Evolutionary conservation across 1,140 invertebrate genomes (phyloP).

Genomic region (Penaeus vannamei): DNA sequence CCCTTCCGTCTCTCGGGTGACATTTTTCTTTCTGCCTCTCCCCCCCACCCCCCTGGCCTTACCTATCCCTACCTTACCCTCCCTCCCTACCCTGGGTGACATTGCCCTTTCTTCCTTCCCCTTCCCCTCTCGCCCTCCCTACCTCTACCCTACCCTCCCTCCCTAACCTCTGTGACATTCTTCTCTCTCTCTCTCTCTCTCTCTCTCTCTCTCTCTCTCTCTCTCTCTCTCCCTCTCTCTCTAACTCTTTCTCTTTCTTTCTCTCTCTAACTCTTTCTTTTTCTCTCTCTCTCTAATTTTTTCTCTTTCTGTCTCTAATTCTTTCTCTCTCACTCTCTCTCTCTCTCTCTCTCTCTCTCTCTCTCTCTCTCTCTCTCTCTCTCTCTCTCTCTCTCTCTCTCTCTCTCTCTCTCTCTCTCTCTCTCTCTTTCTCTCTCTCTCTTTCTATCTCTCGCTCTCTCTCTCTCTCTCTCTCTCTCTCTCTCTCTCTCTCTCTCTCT

Average conservation of each 20-base stretch:
- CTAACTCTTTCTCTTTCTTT: too few species aligned
- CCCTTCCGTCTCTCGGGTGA: not conserved
- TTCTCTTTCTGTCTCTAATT: too few species aligned
- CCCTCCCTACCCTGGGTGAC: not conserved
- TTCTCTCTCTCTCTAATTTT: too few species aligned
- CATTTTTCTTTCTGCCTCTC: not conserved
- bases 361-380: not conserved
- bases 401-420: not conserved
- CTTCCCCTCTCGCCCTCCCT: not conserved
- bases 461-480: not conserved
- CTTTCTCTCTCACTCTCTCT: not conserved
- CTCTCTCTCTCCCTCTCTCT: not conserved
- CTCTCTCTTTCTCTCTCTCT: not conserved
- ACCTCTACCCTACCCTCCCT: not conserved
- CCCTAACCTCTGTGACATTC: not conserved
- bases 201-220: not conserved
- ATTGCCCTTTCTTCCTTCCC: not conserved
- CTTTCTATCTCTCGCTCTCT: too few species aligned
- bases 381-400: not conserved
- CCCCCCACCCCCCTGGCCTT: not conserved
- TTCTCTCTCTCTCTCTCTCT: not conserved
- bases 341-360: not conserved
- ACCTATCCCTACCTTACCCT: not conserved
- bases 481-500: not conserved
- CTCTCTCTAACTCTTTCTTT: too few species aligned